Percentiles rank a stretch among this genome's conserved stretches.
phyloP scores from a whole-genome alignment of 2,888 invertebrate species.

The Volucella inflata region DNA sequence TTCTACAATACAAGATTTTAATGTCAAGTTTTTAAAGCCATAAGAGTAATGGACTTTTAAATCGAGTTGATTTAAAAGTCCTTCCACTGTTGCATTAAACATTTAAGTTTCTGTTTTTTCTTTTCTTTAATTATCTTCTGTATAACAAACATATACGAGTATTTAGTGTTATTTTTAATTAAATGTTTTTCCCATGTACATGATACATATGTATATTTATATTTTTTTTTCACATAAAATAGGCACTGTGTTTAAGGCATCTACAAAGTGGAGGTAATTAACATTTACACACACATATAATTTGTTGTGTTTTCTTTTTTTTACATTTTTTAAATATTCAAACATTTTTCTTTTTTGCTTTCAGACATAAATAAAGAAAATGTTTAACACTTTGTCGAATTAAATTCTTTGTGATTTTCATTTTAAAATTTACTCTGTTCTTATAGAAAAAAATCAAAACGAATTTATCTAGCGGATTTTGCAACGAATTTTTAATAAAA shows the following conservation, averaged over 20 bases:
- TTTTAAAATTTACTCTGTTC: constrained; percentile 73
- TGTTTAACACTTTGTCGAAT: constrained; percentile 55
- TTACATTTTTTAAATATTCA: constrained; percentile 37
- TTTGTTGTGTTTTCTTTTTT: constrained; percentile 43
- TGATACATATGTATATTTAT: constrained; percentile 52
- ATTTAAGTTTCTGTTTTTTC: background rate
- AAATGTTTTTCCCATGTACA: constrained; percentile 45
- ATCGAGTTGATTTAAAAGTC: constrained; percentile 11
- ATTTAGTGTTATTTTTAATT: constrained; percentile 18
- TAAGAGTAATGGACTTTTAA: constrained; percentile 15
- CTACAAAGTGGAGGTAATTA: constrained; percentile 88
- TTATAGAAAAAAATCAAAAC: background rate
- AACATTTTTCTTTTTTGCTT: constrained; percentile 20
- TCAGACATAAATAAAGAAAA: constrained; percentile 46
- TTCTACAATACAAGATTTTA: background rate
- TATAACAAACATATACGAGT: constrained; percentile 28
- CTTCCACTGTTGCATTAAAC: constrained; percentile 5
- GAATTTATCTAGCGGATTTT: constrained; percentile 32
- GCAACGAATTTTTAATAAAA: constrained; percentile 41
- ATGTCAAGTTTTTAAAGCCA: constrained; percentile 32
- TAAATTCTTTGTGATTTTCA: constrained; percentile 55
- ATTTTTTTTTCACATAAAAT: constrained; percentile 81
- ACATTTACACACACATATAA: constrained; percentile 73
- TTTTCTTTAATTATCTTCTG: constrained; percentile 15
- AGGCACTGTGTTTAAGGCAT: constrained; percentile 94